Percentiles rank a stretch among this genome's conserved stretches.
Conservation (phyloP, 1,140 invertebrate genomes). For the Drosophila ogumai region DNA sequence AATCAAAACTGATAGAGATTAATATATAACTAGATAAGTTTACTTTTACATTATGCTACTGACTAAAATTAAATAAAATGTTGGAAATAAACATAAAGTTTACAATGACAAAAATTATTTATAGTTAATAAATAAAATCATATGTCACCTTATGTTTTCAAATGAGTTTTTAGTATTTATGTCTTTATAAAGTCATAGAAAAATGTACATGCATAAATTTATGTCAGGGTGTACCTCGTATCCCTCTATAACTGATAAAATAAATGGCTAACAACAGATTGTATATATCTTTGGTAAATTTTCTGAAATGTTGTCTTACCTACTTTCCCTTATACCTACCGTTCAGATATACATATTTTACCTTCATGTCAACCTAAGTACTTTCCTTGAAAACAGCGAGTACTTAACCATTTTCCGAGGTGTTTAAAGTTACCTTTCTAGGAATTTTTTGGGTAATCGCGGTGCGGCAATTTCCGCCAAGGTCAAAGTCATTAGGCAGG, state of each 20-base stretch:
- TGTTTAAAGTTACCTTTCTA: constrained; percentile 38
- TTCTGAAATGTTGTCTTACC: neutral
- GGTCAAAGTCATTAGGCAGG: constrained; percentile 71
- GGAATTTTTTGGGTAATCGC: constrained; percentile 45
- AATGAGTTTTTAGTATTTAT: neutral
- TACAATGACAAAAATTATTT: neutral
- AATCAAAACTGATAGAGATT: neutral
- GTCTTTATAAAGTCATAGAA: neutral
- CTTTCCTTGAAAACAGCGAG: constrained; percentile 16
- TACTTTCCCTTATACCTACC: constrained; percentile 10
- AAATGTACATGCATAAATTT: too few relatives aligned
- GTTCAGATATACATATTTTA: neutral
- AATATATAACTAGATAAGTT: neutral
- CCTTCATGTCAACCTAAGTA: neutral
- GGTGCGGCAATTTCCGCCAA: constrained; percentile 45
- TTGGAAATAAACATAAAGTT: too few relatives aligned
- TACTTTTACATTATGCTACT: neutral
- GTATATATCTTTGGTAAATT: neutral
- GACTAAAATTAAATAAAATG: too few relatives aligned
- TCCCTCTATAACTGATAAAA: neutral
- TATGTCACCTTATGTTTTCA: neutral
- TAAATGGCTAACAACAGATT: neutral
- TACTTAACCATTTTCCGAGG: constrained; percentile 3
- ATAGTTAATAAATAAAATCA: neutral
- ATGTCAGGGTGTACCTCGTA: too few relatives aligned